A percentile compares a stretch with the other conserved stretches of the same genome.
phyloP scores from a whole-genome alignment of 2,888 invertebrate genomes.

The Calameuta idolon region DNA sequence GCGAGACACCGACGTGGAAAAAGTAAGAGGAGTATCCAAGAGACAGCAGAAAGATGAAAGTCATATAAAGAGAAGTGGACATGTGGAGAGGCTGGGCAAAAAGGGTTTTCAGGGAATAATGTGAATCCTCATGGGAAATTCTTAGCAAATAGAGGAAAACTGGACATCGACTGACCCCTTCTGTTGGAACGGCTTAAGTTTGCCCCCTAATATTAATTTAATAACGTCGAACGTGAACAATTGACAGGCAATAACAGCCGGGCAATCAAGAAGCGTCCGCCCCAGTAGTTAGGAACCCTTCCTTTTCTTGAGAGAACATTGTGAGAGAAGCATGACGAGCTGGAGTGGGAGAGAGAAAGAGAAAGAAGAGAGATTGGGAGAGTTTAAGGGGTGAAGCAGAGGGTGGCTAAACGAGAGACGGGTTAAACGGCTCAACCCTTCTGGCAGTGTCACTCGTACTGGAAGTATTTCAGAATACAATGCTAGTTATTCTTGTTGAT shows the following conservation, averaged over 20 bases:
- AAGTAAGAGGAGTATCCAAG: neutral
- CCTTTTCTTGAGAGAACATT: slow-evolving; percentile 23
- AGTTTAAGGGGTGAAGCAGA: slow-evolving; percentile 34
- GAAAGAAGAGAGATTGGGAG: slow-evolving; percentile 19
- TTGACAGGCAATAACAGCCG: slow-evolving; percentile 65
- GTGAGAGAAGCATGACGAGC: slow-evolving; percentile 12
- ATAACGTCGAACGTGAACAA: slow-evolving; percentile 62
- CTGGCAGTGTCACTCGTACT: slow-evolving; percentile 61
- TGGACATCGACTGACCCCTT: slow-evolving; percentile 45
- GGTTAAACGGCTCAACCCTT: slow-evolving; percentile 52
- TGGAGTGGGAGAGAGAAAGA: slow-evolving; percentile 19
- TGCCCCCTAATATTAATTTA: slow-evolving; percentile 63
- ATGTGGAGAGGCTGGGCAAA: slow-evolving; percentile 2
- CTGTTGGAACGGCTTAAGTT: slow-evolving; percentile 30
- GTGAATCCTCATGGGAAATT: slow-evolving; percentile 56
- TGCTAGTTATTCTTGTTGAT: slow-evolving; percentile 65
- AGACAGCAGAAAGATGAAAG: neutral
- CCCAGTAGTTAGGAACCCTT: slow-evolving; percentile 51
- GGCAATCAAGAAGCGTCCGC: slow-evolving; percentile 58
- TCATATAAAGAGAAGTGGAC: slow-evolving; percentile 5
- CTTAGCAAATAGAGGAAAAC: slow-evolving; percentile 53
- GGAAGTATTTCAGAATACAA: slow-evolving; percentile 53
- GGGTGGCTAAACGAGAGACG: slow-evolving; percentile 27
- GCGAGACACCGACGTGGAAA: neutral
- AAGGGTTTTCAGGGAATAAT: slow-evolving; percentile 21